Evolutionary conservation across 2,888 invertebrate genomes (phyloP).

Genomic region (Aspidapion aeneum): DNA sequence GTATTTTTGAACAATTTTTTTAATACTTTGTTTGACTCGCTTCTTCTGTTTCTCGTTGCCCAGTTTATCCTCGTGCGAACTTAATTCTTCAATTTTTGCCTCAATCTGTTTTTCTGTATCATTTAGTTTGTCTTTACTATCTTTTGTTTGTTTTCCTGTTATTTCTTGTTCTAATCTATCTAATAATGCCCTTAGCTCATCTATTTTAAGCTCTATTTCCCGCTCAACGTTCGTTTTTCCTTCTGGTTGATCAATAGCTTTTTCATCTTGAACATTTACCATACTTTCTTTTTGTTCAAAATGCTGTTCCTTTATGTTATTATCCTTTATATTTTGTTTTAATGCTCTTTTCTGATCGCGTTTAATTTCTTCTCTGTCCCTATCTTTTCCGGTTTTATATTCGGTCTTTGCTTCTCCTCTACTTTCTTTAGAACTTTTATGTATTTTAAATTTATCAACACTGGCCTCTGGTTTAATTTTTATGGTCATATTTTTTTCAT

Average conservation of each 20-base stretch:
- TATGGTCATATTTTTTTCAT: too few relatives aligned
- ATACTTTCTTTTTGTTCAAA: neutral
- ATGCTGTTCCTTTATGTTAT: neutral
- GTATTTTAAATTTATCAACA: neutral
- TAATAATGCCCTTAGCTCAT: constrained; percentile 6
- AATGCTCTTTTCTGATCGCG: neutral
- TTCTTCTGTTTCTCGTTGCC: constrained; percentile 7
- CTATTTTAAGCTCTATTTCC: constrained; percentile 11
- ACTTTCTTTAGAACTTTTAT: constrained; percentile 4
- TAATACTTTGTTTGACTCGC: constrained; percentile 35
- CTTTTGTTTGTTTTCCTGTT: constrained; percentile 3
- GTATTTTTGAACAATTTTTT: constrained; percentile 34
- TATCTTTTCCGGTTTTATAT: neutral
- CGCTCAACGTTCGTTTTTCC: neutral
- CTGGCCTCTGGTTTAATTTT: neutral
- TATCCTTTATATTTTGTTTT: neutral
- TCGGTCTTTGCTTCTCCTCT: neutral
- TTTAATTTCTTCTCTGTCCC: neutral
- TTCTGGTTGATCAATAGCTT: neutral
- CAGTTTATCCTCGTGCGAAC: constrained; percentile 1
- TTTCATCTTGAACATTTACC: neutral
- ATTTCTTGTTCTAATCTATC: constrained; percentile 7
- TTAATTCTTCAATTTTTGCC: neutral
- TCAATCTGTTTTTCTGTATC: neutral
- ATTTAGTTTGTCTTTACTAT: constrained; percentile 7